These are phyloP conservation scores for Semaprochilodus insignis DNA, from an alignment of 2,797 vertebrate species.

Conservation along the genomic window DNA sequence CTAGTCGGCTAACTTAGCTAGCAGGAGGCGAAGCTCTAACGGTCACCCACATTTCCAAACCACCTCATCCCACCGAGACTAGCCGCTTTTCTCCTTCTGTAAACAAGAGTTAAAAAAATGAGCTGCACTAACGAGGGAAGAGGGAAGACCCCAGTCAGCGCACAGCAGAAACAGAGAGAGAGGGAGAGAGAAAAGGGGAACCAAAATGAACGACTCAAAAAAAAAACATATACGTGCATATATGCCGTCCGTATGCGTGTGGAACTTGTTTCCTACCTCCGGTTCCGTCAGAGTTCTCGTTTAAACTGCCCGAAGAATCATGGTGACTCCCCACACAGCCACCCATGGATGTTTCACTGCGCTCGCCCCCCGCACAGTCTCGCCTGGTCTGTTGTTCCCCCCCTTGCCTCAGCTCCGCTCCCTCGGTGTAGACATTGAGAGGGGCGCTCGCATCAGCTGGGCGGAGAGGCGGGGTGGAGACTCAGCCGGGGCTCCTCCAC, in stretches of 20 bases:
- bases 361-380: constrained; percentile 74
- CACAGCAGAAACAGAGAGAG: constrained; percentile 19
- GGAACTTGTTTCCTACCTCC: constrained; percentile 82
- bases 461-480: constrained; percentile 58
- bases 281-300: constrained; percentile 97
- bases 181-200: constrained; percentile 4
- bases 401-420: constrained; percentile 41
- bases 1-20: not conserved
- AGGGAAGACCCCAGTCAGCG: not conserved
- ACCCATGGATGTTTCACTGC: constrained; percentile 90
- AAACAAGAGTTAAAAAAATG: not conserved
- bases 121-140: constrained; percentile 14
- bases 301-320: constrained; percentile 97
- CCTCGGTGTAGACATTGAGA: constrained; percentile 61
- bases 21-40: constrained; percentile 11
- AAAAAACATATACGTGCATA: not conserved
- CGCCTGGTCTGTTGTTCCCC: constrained; percentile 55
- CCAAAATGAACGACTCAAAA: not conserved
- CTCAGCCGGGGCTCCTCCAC: constrained; percentile 33
- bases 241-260: not conserved
- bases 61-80: too few relatives aligned
- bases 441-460: constrained; percentile 62
- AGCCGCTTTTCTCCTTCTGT: too few relatives aligned
- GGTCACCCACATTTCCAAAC: not conserved
- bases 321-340: constrained; percentile 98